These are phyloP conservation scores for Raja brachyura DNA, from an alignment of 2,113 vertebrate genomes.

Conservation along the genomic window DNA sequence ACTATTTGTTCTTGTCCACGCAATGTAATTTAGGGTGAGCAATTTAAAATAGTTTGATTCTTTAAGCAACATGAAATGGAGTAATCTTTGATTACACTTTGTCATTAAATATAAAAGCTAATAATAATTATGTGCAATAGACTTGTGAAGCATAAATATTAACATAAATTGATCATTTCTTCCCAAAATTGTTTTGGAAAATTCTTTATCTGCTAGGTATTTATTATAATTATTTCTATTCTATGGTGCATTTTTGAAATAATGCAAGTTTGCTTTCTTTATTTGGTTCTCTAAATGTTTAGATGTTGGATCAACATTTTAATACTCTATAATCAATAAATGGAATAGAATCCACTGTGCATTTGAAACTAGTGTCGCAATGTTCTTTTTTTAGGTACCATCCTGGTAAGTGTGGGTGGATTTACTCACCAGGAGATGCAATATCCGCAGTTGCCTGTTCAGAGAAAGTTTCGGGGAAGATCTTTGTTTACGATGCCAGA, in stretches of 20 bases:
- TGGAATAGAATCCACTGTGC: neutral
- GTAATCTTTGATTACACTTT: no score
- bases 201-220: neutral
- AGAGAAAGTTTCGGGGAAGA: conserved; percentile 90
- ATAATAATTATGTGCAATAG: neutral
- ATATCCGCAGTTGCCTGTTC: conserved; percentile 90
- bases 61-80: no score
- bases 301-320: neutral
- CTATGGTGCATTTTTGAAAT: neutral
- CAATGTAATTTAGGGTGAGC: no score
- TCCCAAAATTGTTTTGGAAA: neutral
- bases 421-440: conserved; percentile 92
- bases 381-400: conserved; percentile 62
- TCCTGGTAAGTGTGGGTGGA: conserved; percentile 90
- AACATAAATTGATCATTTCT: neutral
- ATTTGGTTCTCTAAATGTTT: neutral
- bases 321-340: neutral
- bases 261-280: neutral
- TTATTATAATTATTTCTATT: neutral
- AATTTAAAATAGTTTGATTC: no score
- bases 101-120: no score
- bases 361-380: neutral
- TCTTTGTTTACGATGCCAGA: conserved; percentile 88
- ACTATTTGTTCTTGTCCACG: no score
- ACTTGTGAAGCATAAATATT: neutral